Percentiles rank a stretch among this genome's conserved stretches.
Evolutionary conservation across 2,888 invertebrate genomes (phyloP).

Genomic region (Paralinhomoeus sp.): DNA sequence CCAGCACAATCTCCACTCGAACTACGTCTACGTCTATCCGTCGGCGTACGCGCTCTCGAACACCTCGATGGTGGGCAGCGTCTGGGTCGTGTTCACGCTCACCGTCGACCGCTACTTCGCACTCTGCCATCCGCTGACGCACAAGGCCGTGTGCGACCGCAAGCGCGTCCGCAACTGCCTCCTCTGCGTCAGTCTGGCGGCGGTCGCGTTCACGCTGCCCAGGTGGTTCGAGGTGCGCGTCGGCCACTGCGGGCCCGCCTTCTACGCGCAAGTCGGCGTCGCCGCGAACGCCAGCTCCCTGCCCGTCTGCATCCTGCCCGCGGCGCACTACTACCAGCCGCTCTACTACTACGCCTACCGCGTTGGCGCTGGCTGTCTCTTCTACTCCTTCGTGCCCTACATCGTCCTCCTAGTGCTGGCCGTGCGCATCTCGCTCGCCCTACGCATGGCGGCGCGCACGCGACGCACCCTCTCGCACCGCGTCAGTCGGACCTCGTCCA

Average conservation of each 20-base stretch:
- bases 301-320: conserved; percentile 6
- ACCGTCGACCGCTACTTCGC: conserved; percentile 11
- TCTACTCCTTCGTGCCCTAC: conserved; percentile 11
- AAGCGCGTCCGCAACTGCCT: background rate
- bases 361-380: conserved; percentile 10
- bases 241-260: background rate
- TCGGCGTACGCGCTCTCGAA: conserved; percentile 8
- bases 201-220: conserved; percentile 9
- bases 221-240: conserved; percentile 9
- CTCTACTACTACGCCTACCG: conserved; percentile 11
- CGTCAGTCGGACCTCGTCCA: background rate
- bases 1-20: too few relatives aligned
- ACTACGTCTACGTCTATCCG: conserved; percentile 6
- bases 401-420: conserved; percentile 8
- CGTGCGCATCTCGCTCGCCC: conserved; percentile 3
- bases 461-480: background rate
- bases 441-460: conserved; percentile 6
- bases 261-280: too few relatives aligned
- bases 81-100: conserved; percentile 10
- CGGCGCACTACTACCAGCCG: conserved; percentile 7
- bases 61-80: conserved; percentile 8
- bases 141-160: background rate
- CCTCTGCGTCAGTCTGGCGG: conserved; percentile 4
- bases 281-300: too few relatives aligned
- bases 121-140: conserved; percentile 4